Evolutionary conservation across 2,888 invertebrate genomes (phyloP), one percentile per base, ranked within the genome.

Genomic region (Pogonocherus hispidulus): DNA sequence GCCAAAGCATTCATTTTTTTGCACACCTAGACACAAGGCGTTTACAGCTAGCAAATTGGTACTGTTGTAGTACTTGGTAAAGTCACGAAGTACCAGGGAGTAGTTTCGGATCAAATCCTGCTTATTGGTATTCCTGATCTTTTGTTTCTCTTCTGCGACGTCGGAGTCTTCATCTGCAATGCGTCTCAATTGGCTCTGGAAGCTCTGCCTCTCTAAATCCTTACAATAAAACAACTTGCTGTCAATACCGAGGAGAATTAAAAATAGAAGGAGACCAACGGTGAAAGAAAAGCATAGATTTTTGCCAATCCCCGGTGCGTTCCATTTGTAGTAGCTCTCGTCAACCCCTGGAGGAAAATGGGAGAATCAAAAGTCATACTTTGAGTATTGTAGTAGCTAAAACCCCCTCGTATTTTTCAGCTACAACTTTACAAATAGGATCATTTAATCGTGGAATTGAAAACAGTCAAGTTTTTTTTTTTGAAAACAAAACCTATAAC

Each of bases 1-100:
- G 1, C 95, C 95, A 79, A 95, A 95, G 80, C 94, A 94, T 85
- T 95, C 95, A 6, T 89, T 89, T 67, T 91, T 87, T 62, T 89
- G 90, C 0, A 94, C 90, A 52, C 91, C 93, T 80, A 90, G 82
- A 81, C 84, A 84, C 19, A 78, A 70, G 76, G 92, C 91, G 82
- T 95, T 91, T 0, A 97, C 97, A 0, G 96, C 96, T 60, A 92
- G 84, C 69, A 93, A 88, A 0, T 81, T 80, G n/a, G n/a, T n/a
- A n/a, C n/a, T n/a, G 5, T 90, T 90, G 67, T 84, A 85, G 80
- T 96, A 96, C 84, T 96, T 96, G 18, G 92, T 90, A 8, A 96
- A 86, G 70, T 89, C 87, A 69, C 89, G 89, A 9, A 93, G 82
- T 0, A 92, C 89, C 2, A 93, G 82, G 52, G 88, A 89, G 75